Base-by-base conservation (phyloP, 2,888 invertebrate species). In the Cantharis rustica region DNA sequence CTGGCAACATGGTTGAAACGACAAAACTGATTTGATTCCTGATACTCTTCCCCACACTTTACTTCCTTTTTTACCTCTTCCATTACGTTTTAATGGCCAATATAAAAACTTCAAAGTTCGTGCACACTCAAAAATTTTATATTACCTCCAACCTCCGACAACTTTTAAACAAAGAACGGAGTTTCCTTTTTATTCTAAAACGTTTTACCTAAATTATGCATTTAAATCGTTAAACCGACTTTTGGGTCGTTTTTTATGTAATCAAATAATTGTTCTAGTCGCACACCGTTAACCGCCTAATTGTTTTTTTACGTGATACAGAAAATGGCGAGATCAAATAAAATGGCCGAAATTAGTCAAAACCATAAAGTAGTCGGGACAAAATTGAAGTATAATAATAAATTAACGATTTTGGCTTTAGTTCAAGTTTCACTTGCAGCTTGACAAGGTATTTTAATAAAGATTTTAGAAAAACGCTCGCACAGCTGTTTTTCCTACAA, bases 401-500 rank as follows among this genome's bases (percentile, higher is more conserved):
- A 77, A 72, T 77, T 77, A 74, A 26, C 23, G 66, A 63, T 27
- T 68, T 75, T 77, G 77, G 77, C 77, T 20, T 70, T 69, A 64
- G 75, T 75, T 77, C 77, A 77, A 77, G 62, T 74, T 77, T 72
- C 71, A 74, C 64, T 71, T 71, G 68, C 71, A 75, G 72, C 72
- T 71, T 75, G 69, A 75, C 66, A 75, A 61, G 68, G 75, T 74
- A 77, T 75, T 79, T 79, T 79, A 73, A 77, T 75, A 77, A 77
- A 74, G 73, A 75, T 78, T 78, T 78, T 70, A 64, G 79, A 78
- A 78, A 79, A 80, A 75, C 76, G 77, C 76, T 75, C 72, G 74
- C 77, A 70, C 78, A 80, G 79, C 79, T 77, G 79, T 76, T 79
- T 75, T 68, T 78, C 68, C 72, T 75, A 69, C 73, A 72, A 76